Evolutionary conservation across 2,797 vertebrate species (phyloP), one percentile per base, ranked within the genome.

Genomic region (Catamblyrhynchus diadema): DNA sequence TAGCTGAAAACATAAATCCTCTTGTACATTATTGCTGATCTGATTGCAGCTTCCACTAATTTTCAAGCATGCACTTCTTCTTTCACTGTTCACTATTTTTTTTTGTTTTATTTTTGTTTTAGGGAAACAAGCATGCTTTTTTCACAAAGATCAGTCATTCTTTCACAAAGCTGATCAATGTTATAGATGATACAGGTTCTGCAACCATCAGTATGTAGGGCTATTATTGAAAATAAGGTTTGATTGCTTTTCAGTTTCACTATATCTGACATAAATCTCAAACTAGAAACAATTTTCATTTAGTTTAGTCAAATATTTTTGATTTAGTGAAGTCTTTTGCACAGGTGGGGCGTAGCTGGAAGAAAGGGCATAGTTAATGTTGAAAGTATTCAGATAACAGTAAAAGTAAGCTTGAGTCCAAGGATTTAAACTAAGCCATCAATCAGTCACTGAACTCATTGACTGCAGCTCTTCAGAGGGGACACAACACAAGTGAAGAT

Each of bases 11-110:
- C 14, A 21, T 54, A 33, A 75, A 71, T 60, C 28, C 30, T 66
- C 15, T 27, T 39, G 19, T 66, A 27, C 1, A 0, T 59, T 69
- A 48, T 25, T 93, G 50, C 54, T 93, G 37, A 70, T 59, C 33
- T 48, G 44, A 45, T 65, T 81, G 70, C 64, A 94, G n/a, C 66
- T 88, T 88, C 37, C 73, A 81, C 91, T 96, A 84, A 94, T 84
- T 91, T 94, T 90, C 86, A 79, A 64, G 93, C 89, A 75, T 86
- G 77, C 39, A 8, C 64, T 89, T 91, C 56, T 94, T 86, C 62
- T 90, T 81, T 51, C 27, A 28, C 42, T 88, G 28, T 18, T 39
- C 32, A 33, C 32, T 33, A 4, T 18, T 53, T 57, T 9, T 44
- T 57, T 53, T 61, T 8, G 3, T 62, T 30, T 57, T 42, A 7